Percentiles rank a stretch among this genome's conserved stretches.
These are phyloP conservation scores for Sitobion miscanthi DNA, from an alignment of 1,140 invertebrate species.

Conservation along the genomic window DNA sequence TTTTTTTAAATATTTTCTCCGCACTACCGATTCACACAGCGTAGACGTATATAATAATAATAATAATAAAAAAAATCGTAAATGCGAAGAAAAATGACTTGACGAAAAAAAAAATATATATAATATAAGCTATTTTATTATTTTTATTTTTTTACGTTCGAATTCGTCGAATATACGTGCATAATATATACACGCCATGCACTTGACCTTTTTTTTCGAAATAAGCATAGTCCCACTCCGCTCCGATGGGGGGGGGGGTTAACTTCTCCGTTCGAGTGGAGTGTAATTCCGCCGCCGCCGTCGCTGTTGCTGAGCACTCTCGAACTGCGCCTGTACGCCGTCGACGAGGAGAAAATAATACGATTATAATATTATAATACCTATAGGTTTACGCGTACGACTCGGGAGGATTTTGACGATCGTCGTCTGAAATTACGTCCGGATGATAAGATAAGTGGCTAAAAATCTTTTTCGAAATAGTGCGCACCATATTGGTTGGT, in stretches of 20 bases:
- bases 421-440: background rate
- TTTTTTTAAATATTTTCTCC: conserved; percentile 10
- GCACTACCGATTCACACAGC: conserved; percentile 13
- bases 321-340: background rate
- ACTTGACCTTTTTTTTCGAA: conserved; percentile 38
- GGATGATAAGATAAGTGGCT: background rate
- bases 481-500: background rate
- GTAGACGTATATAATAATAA: background rate
- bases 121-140: conserved; percentile 3
- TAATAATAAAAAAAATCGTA: background rate
- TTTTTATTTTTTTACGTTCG: background rate
- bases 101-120: background rate
- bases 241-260: too few relatives aligned
- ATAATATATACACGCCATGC: background rate
- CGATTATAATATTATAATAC: background rate
- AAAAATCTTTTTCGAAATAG: background rate
- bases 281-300: background rate
- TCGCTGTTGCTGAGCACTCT: background rate
- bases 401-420: background rate
- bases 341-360: background rate
- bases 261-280: background rate
- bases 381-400: background rate
- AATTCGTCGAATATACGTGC: background rate
- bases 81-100: background rate
- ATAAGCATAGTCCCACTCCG: background rate